Conservation (phyloP, 2,113 vertebrate genomes). For the Pseudorasbora parva region DNA sequence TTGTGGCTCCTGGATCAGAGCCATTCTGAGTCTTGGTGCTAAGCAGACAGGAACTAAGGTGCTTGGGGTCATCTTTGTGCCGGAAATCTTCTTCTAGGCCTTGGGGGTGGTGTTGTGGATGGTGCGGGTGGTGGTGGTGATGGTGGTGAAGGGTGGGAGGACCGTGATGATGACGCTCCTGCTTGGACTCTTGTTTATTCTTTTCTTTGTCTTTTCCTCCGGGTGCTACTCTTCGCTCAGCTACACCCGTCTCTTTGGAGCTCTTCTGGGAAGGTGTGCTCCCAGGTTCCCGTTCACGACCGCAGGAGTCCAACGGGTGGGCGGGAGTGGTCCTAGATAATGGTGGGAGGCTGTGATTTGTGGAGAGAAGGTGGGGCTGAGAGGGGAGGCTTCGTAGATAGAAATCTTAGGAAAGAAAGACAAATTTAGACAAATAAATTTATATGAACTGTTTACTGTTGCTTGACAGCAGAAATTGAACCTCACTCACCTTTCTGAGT, state of each 20-base stretch:
- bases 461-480: conserved; percentile 62
- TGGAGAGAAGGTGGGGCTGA: conserved; percentile 86
- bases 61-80: conserved; percentile 79
- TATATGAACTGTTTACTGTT: conserved; percentile 17
- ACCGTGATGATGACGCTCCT: conserved; percentile 75
- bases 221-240: conserved; percentile 79
- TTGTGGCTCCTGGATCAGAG: conserved; percentile 60
- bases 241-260: conserved; percentile 73
- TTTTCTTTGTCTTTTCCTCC: conserved; percentile 84
- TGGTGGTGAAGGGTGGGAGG: conserved; percentile 61
- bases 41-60: conserved; percentile 84
- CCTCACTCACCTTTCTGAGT: conserved; percentile 88
- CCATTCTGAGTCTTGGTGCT: conserved; percentile 70
- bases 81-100: conserved; percentile 77
- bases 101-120: conserved; percentile 66
- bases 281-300: conserved; percentile 82
- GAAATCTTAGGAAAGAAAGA: conserved; percentile 81
- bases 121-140: conserved; percentile 68
- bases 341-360: conserved; percentile 87
- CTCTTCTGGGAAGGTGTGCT: conserved; percentile 77
- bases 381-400: conserved; percentile 92
- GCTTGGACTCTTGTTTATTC: conserved; percentile 78
- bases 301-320: conserved; percentile 85
- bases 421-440: background rate
- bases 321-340: conserved; percentile 81